Base-by-base conservation (phyloP, 1,140 invertebrate species). In the Phenacoccus solenopsis region DNA sequence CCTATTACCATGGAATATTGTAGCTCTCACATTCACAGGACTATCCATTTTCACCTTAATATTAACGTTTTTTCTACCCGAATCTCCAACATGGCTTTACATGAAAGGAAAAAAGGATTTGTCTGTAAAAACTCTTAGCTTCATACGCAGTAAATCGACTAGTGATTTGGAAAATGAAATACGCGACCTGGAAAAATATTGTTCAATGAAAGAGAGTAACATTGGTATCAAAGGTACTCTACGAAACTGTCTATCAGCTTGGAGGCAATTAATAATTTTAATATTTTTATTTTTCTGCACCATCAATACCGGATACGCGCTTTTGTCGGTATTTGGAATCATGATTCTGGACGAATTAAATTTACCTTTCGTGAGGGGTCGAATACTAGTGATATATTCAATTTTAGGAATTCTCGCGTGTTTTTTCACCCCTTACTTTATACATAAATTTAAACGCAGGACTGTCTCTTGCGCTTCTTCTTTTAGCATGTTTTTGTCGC, bases 391-490 rank as follows among this genome's bases (percentile, higher is more conserved):
- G 9, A 9, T 24, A 1, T 64, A 64, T 64, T 64, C 59, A 5
- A 10, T 64, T 24, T 2, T 22, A 20, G 3, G 22, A 10, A 10
- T 20, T 4, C 4, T 64, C 1, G 59, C 10, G 12, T 10, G 59
- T 9, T 64, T 64, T 22, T 13, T 64, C 10, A 64, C 59, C 1
- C 59, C 59, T 27, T 64, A 24, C 16, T 20, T 25, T 25, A 64
- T 25, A 10, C 16, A 25, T 25, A 25, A 16, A 16, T 27, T 13
- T 86, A 88, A 77, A 86, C 86, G 0, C 81, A 87, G 1, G 76
- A 87, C 0, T 84, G 21, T 89, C 1, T 83, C 86, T 0, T 3
- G 12, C 5, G 80, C 80, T 1, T 89, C 87, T 4, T 86, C 85
- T 2, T 72, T 84, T 0, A 80, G 87, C 5, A 84, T 89, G 77